Base-by-base conservation (phyloP, 2,113 vertebrate species). In the Anarhynchus alexandrinus region DNA sequence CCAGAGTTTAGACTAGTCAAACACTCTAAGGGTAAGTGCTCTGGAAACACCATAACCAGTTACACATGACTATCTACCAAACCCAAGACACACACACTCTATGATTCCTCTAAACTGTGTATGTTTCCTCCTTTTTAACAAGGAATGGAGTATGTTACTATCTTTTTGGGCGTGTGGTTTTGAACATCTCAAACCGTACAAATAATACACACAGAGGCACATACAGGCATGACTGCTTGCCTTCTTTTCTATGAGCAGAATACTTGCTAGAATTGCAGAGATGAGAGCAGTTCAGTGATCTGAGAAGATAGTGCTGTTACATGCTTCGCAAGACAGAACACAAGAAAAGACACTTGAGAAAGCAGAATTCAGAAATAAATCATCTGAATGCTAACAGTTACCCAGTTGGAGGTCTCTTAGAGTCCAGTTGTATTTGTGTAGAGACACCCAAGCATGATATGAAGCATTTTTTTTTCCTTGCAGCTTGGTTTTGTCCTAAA, bases 341-440 rank as follows among this genome's bases (percentile, higher is more conserved):
- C 25, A 64, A 26, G 52, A 18, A 8, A 77, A 49, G 23, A 20
- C 30, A 52, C n/a, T 36, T 34, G n/a, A 59, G 42, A 71, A 43
- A 32, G 2, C 27, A 38, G 4, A 82, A 57, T 15, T 26, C 54
- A 58, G 47, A 66, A 64, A 58, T n/a, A 74, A 58, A 54, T 34
- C 15, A 69, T 7, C 13, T 8, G 59, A 32, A 45, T 26, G 47
- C 21, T 22, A 61, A 32, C 5, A 49, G 8, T 5, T 36, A 29
- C 2, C 15, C 25, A 65, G 25, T 0, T 61, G 52, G 32, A 72
- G 14, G 52, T 45, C 40, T 61, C 16, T 45, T 26, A 30, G 5
- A n/a, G 25, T 6, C 21, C 58, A 13, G 11, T 2, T 25, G 7
- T 11, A 21, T 12, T 30, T 66, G 15, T 1, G 2, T 6, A 11